Evolutionary conservation across 2,113 vertebrate species (phyloP).

Genomic region (Spizaetus ornatus): DNA sequence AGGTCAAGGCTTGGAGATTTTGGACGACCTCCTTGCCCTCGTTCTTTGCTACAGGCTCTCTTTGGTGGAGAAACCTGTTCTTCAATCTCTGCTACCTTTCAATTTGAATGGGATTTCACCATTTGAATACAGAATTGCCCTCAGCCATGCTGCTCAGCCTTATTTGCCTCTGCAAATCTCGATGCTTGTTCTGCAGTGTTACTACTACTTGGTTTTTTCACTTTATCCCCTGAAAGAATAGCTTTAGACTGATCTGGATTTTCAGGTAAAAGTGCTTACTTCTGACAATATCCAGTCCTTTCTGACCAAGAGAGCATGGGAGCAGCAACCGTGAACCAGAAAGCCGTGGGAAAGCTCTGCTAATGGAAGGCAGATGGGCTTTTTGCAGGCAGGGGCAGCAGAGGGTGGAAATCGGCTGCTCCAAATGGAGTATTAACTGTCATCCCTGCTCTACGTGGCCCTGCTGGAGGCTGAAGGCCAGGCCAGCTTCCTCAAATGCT

Average conservation of each 20-base stretch:
- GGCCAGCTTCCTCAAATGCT: neutral
- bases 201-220: neutral
- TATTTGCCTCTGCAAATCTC: neutral
- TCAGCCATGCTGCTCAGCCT: neutral
- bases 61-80: neutral
- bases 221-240: neutral
- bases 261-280: neutral
- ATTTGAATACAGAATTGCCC: neutral
- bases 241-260: neutral
- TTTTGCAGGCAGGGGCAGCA: neutral
- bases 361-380: neutral
- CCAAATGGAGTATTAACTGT: neutral
- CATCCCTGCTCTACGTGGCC: accelerated
- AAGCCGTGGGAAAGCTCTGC: neutral
- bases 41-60: neutral
- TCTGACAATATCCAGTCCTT: neutral
- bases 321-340: neutral
- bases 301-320: neutral
- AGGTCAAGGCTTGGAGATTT: neutral
- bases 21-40: neutral
- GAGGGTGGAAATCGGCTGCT: neutral
- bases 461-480: neutral
- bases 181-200: neutral
- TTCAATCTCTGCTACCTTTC: neutral
- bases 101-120: neutral